Percentiles rank a stretch among this genome's conserved stretches.
Evolutionary conservation across 2,113 vertebrate genomes (phyloP).

Genomic region (Talpa occidentalis): DNA sequence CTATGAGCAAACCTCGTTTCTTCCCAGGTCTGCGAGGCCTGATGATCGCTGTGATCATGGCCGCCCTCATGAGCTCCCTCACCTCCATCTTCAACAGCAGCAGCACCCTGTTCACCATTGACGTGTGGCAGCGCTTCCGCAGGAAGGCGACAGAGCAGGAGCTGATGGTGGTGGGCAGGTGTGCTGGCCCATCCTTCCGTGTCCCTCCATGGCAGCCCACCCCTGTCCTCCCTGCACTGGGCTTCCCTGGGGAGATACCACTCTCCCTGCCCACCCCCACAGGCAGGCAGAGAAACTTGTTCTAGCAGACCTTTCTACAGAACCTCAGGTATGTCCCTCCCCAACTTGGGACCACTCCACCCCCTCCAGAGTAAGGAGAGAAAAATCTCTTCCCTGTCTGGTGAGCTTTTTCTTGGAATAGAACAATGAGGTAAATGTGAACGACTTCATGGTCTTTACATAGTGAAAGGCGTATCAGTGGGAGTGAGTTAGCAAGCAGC

Average conservation of each 20-base stretch:
- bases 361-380: background rate
- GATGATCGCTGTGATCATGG: conserved; percentile 97
- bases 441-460: too few relatives aligned
- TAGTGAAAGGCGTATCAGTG: background rate
- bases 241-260: background rate
- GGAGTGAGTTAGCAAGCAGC: background rate
- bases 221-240: too few relatives aligned
- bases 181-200: accelerated
- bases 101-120: conserved; percentile 95
- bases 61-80: conserved; percentile 97
- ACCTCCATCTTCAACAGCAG: conserved; percentile 99
- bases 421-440: background rate
- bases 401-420: background rate
- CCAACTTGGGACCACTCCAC: background rate
- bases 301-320: background rate
- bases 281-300: background rate
- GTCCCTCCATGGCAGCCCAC: accelerated
- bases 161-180: conserved; percentile 98
- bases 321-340: background rate
- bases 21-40: conserved; percentile 93
- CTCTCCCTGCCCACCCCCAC: too few relatives aligned
- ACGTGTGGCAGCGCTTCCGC: conserved; percentile 92
- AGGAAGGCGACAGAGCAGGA: conserved; percentile 91
- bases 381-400: background rate
- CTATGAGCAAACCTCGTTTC: background rate